A percentile compares a stretch with the other conserved stretches of the same genome.
Conservation (phyloP, 1,140 invertebrate genomes). For the Pseudomyrmex dendroicus region DNA sequence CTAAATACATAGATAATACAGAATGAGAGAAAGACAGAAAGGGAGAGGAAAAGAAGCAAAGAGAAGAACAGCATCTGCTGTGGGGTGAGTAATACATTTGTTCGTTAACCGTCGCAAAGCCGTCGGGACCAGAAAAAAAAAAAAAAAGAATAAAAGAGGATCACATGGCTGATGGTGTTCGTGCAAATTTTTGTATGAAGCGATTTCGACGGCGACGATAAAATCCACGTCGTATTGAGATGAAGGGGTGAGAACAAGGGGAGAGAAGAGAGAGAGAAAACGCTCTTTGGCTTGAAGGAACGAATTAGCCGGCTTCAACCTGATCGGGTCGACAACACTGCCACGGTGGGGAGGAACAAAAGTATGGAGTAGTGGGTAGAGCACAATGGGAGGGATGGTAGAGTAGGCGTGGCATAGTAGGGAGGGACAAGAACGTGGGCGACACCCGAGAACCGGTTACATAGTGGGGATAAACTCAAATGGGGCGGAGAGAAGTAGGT, state of each 20-base stretch:
- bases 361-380: conserved; percentile 73
- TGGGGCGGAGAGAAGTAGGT: conserved; percentile 58
- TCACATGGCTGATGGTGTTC: conserved; percentile 66
- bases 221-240: conserved; percentile 74
- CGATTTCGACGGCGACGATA: conserved; percentile 81
- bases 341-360: conserved; percentile 73
- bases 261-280: conserved; percentile 40
- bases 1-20: conserved; percentile 17
- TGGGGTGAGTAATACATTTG: conserved; percentile 80
- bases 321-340: conserved; percentile 41
- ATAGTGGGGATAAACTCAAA: conserved; percentile 51
- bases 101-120: conserved; percentile 69
- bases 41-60: neutral
- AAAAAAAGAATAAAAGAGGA: conserved; percentile 48
- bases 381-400: conserved; percentile 46
- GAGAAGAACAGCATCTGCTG: conserved; percentile 73
- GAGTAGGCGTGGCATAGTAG: conserved; percentile 38
- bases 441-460: neutral
- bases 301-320: conserved; percentile 78
- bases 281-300: conserved; percentile 80
- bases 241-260: conserved; percentile 35
- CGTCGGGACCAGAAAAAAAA: conserved; percentile 28
- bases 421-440: conserved; percentile 68
- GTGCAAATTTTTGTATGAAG: conserved; percentile 83
- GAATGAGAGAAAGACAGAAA: neutral